These are phyloP conservation scores for Danaus melanippus DNA, from an alignment of 1,140 invertebrate genomes.

Conservation along the genomic window DNA sequence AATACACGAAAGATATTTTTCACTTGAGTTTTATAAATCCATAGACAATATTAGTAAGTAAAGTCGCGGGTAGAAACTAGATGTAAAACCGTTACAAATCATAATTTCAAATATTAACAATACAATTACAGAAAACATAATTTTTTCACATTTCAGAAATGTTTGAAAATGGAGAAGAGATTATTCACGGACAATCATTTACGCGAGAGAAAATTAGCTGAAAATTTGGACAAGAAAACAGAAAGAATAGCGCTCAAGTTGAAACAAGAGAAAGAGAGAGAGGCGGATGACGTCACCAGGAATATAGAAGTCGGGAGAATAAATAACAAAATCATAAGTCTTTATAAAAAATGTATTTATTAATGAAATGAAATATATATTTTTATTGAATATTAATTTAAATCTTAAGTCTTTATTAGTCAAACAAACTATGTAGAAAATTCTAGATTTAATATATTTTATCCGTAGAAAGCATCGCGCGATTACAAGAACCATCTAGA, in stretches of 20 bases:
- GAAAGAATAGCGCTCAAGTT: constrained; percentile 30
- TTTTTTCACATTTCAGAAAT: constrained; percentile 35
- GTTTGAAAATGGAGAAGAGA: constrained; percentile 39
- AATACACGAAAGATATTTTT: too few species aligned
- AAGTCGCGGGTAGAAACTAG: too few species aligned
- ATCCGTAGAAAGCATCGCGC: constrained; percentile 36
- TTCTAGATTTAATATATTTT: too few species aligned
- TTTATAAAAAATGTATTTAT: not conserved
- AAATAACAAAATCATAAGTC: constrained; percentile 34
- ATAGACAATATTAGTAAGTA: too few species aligned
- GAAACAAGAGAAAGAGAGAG: constrained; percentile 29
- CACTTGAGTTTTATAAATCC: too few species aligned
- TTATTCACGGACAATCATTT: constrained; percentile 34
- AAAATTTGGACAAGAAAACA: constrained; percentile 27
- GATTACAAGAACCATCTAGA: constrained; percentile 44
- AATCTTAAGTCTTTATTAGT: too few species aligned
- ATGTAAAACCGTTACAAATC: too few species aligned
- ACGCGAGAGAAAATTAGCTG: constrained; percentile 30
- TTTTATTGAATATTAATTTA: too few species aligned
- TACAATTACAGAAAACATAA: too few species aligned
- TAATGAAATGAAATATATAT: too few species aligned
- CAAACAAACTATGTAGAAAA: too few species aligned
- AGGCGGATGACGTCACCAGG: constrained; percentile 21
- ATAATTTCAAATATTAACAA: too few species aligned
- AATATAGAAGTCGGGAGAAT: constrained; percentile 29